Percentiles rank a stretch among this genome's conserved stretches.
Conservation (phyloP, 2,888 invertebrate species). For the Eupithecia abbreviata region DNA sequence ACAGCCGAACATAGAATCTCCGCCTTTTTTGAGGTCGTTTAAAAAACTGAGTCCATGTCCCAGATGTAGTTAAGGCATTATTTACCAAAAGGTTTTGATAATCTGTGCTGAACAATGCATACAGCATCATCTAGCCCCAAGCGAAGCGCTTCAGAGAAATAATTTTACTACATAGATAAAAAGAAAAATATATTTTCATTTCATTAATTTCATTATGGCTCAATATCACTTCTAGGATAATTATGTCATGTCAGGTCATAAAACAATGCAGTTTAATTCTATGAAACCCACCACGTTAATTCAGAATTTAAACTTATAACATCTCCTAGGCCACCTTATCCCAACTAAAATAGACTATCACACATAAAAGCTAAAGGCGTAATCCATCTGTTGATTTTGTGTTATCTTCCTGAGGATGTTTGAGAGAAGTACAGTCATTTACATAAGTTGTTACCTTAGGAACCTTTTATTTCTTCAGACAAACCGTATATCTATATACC, state of each 20-base stretch:
- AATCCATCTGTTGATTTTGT: slow-evolving; percentile 28
- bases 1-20: too few relatives aligned
- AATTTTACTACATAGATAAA: too few relatives aligned
- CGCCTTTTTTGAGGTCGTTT: too few relatives aligned
- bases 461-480: not conserved
- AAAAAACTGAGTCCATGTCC: not conserved
- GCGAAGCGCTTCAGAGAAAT: too few relatives aligned
- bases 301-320: not conserved
- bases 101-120: not conserved
- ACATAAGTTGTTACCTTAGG: not conserved
- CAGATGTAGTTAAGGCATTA: not conserved
- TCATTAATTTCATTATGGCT: too few relatives aligned
- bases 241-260: not conserved
- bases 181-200: too few relatives aligned
- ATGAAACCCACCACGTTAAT: not conserved
- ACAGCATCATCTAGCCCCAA: not conserved
- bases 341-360: slow-evolving; percentile 1
- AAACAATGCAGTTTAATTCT: not conserved
- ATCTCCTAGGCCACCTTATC: not conserved
- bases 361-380: slow-evolving; percentile 8
- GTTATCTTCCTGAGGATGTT: slow-evolving; percentile 25
- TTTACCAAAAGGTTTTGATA: not conserved
- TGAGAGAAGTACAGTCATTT: slow-evolving; percentile 5
- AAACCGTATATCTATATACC: too few relatives aligned
- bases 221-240: not conserved